A percentile compares a stretch with the other conserved stretches of the same genome.
Evolutionary conservation across 2,797 vertebrate species (phyloP).

Genomic region (Vireo griseus): DNA sequence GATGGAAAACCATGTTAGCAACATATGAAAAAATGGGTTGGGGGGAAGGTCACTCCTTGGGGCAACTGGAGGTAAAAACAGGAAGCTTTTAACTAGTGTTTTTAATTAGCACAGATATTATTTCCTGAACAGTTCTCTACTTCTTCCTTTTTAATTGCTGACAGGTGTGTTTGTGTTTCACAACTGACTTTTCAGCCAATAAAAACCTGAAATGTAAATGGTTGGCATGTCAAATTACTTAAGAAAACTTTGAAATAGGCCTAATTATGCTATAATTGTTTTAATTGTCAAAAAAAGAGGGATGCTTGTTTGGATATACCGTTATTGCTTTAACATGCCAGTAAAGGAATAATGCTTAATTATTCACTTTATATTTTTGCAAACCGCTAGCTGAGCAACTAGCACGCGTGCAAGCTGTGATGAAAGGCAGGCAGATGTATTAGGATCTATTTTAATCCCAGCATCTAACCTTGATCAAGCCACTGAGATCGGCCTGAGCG

Average conservation of each 20-base stretch:
- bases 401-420: neutral
- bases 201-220: conserved; percentile 79
- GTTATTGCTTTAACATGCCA: conserved; percentile 24
- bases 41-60: conserved; percentile 78
- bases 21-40: conserved; percentile 74
- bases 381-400: neutral
- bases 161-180: conserved; percentile 92
- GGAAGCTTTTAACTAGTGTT: conserved; percentile 99
- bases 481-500: neutral
- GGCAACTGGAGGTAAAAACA: conserved; percentile 85
- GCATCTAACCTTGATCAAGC: conserved; percentile 25
- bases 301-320: conserved; percentile 31
- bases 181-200: conserved; percentile 79
- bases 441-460: conserved; percentile 41
- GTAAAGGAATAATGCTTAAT: conserved; percentile 14
- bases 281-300: conserved; percentile 54
- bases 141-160: conserved; percentile 94
- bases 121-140: conserved; percentile 91
- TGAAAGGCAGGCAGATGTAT: conserved; percentile 13
- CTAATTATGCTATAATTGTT: conserved; percentile 74
- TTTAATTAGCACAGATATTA: conserved; percentile 98
- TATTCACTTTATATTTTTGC: neutral
- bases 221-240: conserved; percentile 78
- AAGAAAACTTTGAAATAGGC: conserved; percentile 80
- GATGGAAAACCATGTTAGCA: conserved; percentile 46